Conservation (phyloP, 2,888 invertebrate genomes). For the Morpho deidamia region DNA sequence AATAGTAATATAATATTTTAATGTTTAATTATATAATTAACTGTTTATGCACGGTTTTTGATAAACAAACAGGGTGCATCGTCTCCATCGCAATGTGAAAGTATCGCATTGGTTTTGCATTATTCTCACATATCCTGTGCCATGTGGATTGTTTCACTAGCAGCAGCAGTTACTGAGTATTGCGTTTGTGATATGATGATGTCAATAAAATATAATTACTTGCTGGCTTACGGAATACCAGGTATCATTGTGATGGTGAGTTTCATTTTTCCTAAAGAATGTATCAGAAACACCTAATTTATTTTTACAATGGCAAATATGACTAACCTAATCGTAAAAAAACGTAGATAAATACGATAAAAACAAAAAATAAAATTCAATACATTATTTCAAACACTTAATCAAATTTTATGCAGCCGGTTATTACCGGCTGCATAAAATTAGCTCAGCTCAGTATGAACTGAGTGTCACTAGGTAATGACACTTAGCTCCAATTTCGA, state of each 20-base stretch:
- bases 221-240: constrained; percentile 81
- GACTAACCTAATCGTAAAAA: too few species aligned
- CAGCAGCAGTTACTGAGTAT: constrained; percentile 69
- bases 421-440: too few species aligned
- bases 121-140: constrained; percentile 84
- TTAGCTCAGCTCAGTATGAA: too few species aligned
- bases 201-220: constrained; percentile 78
- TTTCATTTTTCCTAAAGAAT: constrained; percentile 11
- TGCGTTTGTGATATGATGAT: constrained; percentile 79
- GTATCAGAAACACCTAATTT: too few species aligned
- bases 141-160: constrained; percentile 83
- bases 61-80: constrained; percentile 75
- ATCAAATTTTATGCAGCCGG: too few species aligned
- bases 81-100: constrained; percentile 80
- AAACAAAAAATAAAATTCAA: too few species aligned
- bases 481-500: too few species aligned
- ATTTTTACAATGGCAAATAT: too few species aligned
- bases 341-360: too few species aligned
- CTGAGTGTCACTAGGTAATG: too few species aligned
- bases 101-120: constrained; percentile 82
- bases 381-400: too few species aligned
- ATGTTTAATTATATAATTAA: neutral
- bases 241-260: constrained; percentile 83
- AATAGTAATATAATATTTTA: neutral
- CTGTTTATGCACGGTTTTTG: neutral